Percentiles rank a stretch among this genome's conserved stretches.
Evolutionary conservation across 1,140 invertebrate genomes (phyloP).

Genomic region (Drosophila gunungcola): DNA sequence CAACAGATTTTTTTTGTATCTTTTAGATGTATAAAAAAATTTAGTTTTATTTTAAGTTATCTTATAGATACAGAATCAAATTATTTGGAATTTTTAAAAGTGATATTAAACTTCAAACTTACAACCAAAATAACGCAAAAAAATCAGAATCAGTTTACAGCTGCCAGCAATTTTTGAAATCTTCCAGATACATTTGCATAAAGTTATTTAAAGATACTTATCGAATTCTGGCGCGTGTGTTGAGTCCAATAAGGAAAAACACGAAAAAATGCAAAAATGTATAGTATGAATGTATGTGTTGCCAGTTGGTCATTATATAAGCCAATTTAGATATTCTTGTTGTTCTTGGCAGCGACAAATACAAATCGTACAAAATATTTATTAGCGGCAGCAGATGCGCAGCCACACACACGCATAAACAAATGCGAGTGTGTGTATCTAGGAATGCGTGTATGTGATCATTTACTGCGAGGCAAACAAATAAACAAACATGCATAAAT

Average conservation of each 20-base stretch:
- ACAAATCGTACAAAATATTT: conserved; percentile 42
- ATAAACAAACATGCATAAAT: conserved; percentile 83
- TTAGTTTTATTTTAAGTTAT: too few species aligned
- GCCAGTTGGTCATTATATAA: conserved; percentile 35
- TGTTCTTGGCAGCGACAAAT: conserved; percentile 43
- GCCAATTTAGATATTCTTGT: conserved; percentile 44
- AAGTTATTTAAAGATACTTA: conserved; percentile 30
- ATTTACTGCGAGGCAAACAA: conserved; percentile 81
- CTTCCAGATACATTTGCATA: conserved; percentile 32
- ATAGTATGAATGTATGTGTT: not conserved
- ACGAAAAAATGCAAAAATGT: conserved; percentile 12
- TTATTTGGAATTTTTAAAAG: too few species aligned
- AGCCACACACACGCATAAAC: conserved; percentile 14
- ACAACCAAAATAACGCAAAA: not conserved
- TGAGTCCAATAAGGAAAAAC: conserved; percentile 36
- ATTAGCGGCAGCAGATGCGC: conserved; percentile 62
- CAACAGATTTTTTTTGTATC: too few species aligned
- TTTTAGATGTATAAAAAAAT: too few species aligned
- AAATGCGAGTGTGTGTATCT: conserved; percentile 14
- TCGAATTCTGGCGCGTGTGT: conserved; percentile 30
- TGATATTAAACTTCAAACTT: not conserved
- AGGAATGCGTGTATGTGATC: conserved; percentile 65
- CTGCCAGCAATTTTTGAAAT: conserved; percentile 30
- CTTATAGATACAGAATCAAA: too few species aligned
- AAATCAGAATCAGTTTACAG: conserved; percentile 27